phyloP scores from a whole-genome alignment of 2,113 vertebrate species.

The Thamnophis sirtalis region DNA sequence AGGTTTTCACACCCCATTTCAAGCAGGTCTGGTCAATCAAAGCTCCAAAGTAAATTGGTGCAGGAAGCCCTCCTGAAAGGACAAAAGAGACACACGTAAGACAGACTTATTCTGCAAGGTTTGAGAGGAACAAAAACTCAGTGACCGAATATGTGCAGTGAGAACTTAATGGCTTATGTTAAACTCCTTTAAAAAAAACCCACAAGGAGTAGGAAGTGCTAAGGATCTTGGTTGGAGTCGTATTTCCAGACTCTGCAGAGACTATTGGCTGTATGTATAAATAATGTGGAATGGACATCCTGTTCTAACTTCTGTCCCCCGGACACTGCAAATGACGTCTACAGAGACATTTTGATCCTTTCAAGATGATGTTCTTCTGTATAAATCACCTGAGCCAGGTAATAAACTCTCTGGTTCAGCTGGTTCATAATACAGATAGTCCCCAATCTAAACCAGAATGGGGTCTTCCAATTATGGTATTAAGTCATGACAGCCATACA shows the following conservation, averaged over 20 bases:
- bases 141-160: not conserved
- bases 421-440: not conserved
- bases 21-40: constrained; percentile 89
- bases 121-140: not conserved
- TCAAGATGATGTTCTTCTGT: not conserved
- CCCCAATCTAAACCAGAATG: not conserved
- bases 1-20: constrained; percentile 86
- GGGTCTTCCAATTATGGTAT: not conserved
- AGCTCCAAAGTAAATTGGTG: constrained; percentile 92
- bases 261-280: not conserved
- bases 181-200: not conserved
- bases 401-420: not conserved
- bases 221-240: not conserved
- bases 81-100: not conserved
- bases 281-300: not conserved
- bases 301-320: not conserved
- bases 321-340: not conserved
- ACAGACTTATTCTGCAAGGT: not conserved
- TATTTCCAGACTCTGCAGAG: not conserved
- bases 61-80: constrained; percentile 89
- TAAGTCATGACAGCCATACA: not conserved
- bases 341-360: not conserved
- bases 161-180: not conserved
- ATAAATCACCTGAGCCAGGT: not conserved
- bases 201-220: not conserved